phyloP scores from a whole-genome alignment of 2,113 vertebrate genomes.

The Aythya baeri region DNA sequence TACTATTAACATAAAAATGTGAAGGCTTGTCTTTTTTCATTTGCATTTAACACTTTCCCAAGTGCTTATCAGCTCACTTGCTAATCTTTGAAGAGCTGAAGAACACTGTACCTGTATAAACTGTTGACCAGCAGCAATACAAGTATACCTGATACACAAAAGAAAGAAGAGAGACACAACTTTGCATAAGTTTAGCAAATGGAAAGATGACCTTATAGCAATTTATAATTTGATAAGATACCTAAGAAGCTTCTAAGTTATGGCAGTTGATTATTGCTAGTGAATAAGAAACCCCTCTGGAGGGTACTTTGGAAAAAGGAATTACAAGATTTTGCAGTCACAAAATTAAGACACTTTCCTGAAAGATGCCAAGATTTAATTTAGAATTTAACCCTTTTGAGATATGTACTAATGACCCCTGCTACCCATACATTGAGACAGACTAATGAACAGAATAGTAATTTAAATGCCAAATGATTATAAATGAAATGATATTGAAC shows the following conservation, averaged over 20 bases:
- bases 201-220: not conserved
- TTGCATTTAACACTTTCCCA: not conserved
- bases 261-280: not conserved
- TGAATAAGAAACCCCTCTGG: not conserved
- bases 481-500: not conserved
- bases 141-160: not conserved
- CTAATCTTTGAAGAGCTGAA: not conserved
- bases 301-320: not conserved
- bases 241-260: not conserved
- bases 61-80: not conserved
- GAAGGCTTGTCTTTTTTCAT: not conserved
- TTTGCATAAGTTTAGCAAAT: not conserved
- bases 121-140: not conserved
- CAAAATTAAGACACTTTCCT: not conserved
- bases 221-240: constrained; percentile 5
- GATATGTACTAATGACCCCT: not conserved
- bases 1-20: not conserved
- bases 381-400: not conserved
- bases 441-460: not conserved
- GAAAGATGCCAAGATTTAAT: constrained; percentile 11
- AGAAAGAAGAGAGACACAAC: not conserved
- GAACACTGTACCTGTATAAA: not conserved
- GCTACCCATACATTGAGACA: not conserved
- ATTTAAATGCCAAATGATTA: not conserved
- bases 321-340: not conserved